These are phyloP conservation scores for Parascotia fuliginaria DNA, from an alignment of 2,888 invertebrate species.

Conservation along the genomic window DNA sequence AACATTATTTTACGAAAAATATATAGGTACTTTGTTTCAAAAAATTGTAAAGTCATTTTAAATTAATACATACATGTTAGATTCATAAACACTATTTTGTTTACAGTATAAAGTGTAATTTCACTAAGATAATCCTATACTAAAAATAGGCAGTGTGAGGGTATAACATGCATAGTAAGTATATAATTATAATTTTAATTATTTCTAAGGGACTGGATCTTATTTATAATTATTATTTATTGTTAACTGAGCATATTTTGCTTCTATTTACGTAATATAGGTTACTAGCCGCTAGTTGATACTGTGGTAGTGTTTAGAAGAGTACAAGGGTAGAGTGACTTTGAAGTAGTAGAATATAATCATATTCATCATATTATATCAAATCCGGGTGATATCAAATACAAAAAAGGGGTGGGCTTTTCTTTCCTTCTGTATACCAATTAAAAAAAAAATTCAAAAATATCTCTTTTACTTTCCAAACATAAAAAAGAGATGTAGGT, in stretches of 20 bases:
- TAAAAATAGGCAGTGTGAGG: conserved; percentile 32
- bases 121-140: conserved; percentile 15
- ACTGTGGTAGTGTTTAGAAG: background rate
- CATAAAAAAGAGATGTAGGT: no score
- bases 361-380: no score
- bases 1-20: no score
- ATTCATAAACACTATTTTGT: conserved; percentile 7
- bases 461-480: no score
- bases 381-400: no score
- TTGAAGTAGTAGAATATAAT: no score
- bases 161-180: conserved; percentile 26
- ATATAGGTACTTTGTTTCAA: background rate
- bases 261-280: background rate
- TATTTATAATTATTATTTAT: conserved; percentile 7
- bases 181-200: conserved; percentile 20
- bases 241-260: conserved; percentile 18
- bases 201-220: conserved; percentile 25
- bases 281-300: background rate
- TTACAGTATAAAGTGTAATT: background rate
- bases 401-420: no score
- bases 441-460: no score
- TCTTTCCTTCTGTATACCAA: no score
- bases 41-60: conserved; percentile 3
- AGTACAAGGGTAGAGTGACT: background rate
- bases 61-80: conserved; percentile 1